Evolutionary conservation across 2,113 vertebrate species (phyloP), one percentile per base, ranked within the genome.

Genomic region (Hiodon alosoides): DNA sequence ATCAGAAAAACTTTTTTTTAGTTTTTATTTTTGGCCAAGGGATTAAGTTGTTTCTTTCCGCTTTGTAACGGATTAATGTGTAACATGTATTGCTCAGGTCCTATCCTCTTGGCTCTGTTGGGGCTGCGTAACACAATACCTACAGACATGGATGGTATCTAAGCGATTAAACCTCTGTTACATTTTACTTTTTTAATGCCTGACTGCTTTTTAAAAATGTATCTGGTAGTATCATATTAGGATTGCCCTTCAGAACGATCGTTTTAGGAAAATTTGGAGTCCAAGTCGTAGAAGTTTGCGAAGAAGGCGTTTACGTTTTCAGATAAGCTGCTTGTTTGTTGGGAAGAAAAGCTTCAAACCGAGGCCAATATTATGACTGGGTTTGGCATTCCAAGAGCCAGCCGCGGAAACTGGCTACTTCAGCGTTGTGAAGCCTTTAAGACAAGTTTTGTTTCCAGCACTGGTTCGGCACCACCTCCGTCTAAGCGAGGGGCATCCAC

Each of bases 161-260:
- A 54, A 17, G 58, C 67, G 53, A 69, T 69, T 61, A 69, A 76
- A 73, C 48, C 7, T 48, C 7, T n/a, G 47, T 2, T 31, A 31
- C 31, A 31, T 31, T 48, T 61, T 13, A 14, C 48, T 13, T 47
- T 47, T 61, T 72, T 61, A 61, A 57, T 51, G 71, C 58, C 48
- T 58, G 60, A 48, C 57, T 16, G 46, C 60, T n/a, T 51, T 61
- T 72, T 51, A 31, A 31, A 31, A 31, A 31, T 31, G 1, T 61
- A 61, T 72, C 51, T 61, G 58, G 61, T 61, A 51, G 54, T 72
- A 61, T 61, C 57, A 47, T 47, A 51, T 70, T 70, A 46, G 16
- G 14, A 7, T 5, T 60, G 47, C 71, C 61, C 31, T 51, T 48
- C 31, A 14, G 73, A n/a, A 55, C 16, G 53, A 9, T 17, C 46